phyloP scores from a whole-genome alignment of 2,113 vertebrate genomes.

The Eudyptes chrysolophus region DNA sequence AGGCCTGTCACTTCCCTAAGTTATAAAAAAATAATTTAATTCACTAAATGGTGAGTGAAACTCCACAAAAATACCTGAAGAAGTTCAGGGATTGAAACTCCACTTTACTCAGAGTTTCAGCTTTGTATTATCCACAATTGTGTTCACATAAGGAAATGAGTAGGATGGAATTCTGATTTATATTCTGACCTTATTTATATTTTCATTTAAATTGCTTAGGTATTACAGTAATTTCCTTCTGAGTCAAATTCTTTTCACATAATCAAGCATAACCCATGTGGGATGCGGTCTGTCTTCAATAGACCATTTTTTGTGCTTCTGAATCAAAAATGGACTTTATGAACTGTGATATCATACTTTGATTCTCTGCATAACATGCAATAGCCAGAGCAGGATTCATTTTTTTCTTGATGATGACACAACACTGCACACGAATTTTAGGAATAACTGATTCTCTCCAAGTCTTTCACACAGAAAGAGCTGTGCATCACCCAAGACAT shows the following conservation, averaged over 20 bases:
- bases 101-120: not conserved
- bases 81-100: not conserved
- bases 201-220: not conserved
- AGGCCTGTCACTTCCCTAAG: not conserved
- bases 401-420: not conserved
- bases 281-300: not conserved
- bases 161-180: not conserved
- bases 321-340: not conserved
- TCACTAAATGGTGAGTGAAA: not conserved
- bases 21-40: not conserved
- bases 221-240: not conserved
- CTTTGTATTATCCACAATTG: not conserved
- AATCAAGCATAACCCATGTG: not conserved
- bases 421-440: fast-evolving
- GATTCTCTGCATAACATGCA: not conserved
- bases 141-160: not conserved
- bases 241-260: not conserved
- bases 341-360: not conserved
- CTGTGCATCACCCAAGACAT: not conserved
- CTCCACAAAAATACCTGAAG: not conserved
- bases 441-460: not conserved
- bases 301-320: not conserved
- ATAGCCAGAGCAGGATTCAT: not conserved
- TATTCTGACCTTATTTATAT: not conserved
- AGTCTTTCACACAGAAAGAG: not conserved